These are phyloP conservation scores for Perdita meconis DNA, from an alignment of 2,888 invertebrate species.

Conservation along the genomic window DNA sequence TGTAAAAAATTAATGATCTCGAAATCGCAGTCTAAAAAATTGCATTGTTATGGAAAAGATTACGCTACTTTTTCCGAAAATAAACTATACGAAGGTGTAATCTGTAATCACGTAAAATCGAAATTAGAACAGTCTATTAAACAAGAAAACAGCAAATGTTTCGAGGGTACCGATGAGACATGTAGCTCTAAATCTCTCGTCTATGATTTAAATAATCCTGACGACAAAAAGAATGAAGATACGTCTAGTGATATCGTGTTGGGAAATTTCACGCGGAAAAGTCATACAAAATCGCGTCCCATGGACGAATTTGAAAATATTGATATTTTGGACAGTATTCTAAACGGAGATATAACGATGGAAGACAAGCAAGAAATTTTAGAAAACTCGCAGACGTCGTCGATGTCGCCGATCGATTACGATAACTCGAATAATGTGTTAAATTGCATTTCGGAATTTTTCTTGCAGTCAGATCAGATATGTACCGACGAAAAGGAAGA, in stretches of 20 bases:
- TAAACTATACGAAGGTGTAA: constrained; percentile 32
- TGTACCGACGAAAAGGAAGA: constrained; percentile 30
- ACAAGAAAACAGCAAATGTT: constrained; percentile 21
- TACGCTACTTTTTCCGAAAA: constrained; percentile 18
- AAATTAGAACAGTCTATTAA: constrained; percentile 37
- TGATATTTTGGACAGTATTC: constrained; percentile 68
- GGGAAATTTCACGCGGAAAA: constrained; percentile 26
- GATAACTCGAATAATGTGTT: constrained; percentile 52
- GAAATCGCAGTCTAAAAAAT: constrained; percentile 35
- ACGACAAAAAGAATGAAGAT: constrained; percentile 30
- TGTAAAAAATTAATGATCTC: constrained; percentile 24
- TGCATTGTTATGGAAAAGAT: constrained; percentile 19
- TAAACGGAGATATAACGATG: constrained; percentile 68
- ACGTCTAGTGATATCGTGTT: constrained; percentile 1
- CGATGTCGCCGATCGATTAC: constrained; percentile 51
- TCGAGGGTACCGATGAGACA: constrained; percentile 16
- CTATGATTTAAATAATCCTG: background rate
- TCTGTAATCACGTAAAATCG: constrained; percentile 22
- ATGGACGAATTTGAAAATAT: constrained; percentile 69
- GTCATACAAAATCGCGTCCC: constrained; percentile 30
- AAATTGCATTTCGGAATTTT: constrained; percentile 58
- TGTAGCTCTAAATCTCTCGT: no score
- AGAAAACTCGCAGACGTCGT: constrained; percentile 58
- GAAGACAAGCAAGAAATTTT: constrained; percentile 69
- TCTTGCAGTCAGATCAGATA: constrained; percentile 40